Conservation (phyloP, 2,797 vertebrate species). For the Astyanax mexicanus region DNA sequence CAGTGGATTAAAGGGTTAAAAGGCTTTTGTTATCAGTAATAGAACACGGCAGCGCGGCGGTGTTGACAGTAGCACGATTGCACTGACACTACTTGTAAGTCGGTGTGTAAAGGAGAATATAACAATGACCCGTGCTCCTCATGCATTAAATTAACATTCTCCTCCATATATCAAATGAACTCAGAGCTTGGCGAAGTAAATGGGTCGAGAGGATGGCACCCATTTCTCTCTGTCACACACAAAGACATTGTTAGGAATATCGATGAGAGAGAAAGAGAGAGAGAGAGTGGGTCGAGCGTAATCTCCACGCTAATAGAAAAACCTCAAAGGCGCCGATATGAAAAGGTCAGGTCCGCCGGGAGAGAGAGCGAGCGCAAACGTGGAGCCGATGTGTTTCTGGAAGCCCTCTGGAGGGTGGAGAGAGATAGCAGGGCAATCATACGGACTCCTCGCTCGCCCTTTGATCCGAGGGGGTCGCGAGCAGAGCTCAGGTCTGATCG, state of each 20-base stretch:
- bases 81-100: neutral
- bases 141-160: constrained; percentile 2
- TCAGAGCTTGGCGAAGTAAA: constrained; percentile 19
- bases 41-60: neutral
- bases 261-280: constrained; percentile 29
- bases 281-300: constrained; percentile 37
- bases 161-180: constrained; percentile 19
- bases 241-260: constrained; percentile 46
- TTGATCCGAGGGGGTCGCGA: constrained; percentile 26
- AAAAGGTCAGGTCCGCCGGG: constrained; percentile 56
- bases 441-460: constrained; percentile 32
- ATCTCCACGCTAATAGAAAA: constrained; percentile 52
- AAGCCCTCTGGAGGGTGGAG: constrained; percentile 45
- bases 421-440: constrained; percentile 45
- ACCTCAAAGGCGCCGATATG: constrained; percentile 38
- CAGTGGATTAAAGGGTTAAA: too few species aligned
- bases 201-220: constrained; percentile 12
- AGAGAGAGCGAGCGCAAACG: constrained; percentile 25
- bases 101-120: neutral
- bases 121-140: neutral
- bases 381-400: constrained; percentile 20
- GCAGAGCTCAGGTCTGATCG: constrained; percentile 36
- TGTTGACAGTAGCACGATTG: constrained; percentile 6
- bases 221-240: constrained; percentile 24
- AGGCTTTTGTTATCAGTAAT: neutral